Evolutionary conservation across 2,888 invertebrate genomes (phyloP).

Genomic region (Perizoma affinitatum): DNA sequence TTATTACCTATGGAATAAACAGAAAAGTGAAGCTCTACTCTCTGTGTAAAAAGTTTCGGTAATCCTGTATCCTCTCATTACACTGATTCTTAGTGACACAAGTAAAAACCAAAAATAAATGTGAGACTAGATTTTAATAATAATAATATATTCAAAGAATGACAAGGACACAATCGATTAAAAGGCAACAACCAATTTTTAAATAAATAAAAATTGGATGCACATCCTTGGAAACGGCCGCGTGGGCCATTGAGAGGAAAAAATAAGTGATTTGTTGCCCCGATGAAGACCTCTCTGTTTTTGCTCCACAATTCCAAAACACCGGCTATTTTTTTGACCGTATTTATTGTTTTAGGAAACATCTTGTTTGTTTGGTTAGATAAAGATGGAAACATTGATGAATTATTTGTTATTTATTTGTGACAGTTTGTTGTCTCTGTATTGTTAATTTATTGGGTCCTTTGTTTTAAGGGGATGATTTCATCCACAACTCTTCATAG

Average conservation of each 20-base stretch:
- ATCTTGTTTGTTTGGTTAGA: constrained; percentile 36
- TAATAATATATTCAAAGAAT: too few species aligned
- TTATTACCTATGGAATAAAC: too few species aligned
- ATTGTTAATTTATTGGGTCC: constrained; percentile 15
- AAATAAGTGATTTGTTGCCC: constrained; percentile 70
- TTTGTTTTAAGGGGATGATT: constrained; percentile 4
- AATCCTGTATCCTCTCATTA: too few species aligned
- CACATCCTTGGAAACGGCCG: constrained; percentile 22
- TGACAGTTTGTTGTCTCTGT: constrained; percentile 9
- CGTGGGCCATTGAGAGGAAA: constrained; percentile 47
- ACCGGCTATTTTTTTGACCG: constrained; percentile 30
- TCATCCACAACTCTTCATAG: neutral
- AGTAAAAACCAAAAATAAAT: too few species aligned
- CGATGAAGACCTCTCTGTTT: constrained; percentile 67
- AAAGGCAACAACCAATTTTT: too few species aligned
- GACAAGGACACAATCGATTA: neutral
- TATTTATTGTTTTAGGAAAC: constrained; percentile 43
- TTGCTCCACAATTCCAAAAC: constrained; percentile 53
- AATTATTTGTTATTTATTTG: constrained; percentile 30
- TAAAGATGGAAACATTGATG: constrained; percentile 30
- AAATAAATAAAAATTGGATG: too few species aligned
- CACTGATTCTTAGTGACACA: too few species aligned
- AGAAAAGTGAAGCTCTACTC: too few species aligned
- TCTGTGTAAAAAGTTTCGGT: too few species aligned
- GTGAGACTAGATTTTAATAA: too few species aligned